Evolutionary conservation across 2,888 invertebrate genomes (phyloP).

Genomic region (Netelia melanura): DNA sequence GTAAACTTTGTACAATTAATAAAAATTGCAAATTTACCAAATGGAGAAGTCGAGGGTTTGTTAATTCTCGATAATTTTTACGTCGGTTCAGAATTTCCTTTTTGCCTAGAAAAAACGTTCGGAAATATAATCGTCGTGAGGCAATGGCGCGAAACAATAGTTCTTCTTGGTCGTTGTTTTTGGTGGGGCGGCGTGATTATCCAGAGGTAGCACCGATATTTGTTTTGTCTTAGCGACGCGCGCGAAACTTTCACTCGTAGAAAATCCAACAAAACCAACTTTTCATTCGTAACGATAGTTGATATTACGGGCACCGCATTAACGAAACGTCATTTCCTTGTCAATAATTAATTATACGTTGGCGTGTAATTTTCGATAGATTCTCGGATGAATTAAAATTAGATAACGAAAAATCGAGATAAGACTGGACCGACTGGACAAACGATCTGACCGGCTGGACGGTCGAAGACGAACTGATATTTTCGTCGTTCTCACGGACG

Average conservation of each 20-base stretch:
- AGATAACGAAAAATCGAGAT: neutral
- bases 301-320: neutral
- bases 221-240: constrained; percentile 3
- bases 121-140: neutral
- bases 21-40: too few species aligned
- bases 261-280: constrained; percentile 6
- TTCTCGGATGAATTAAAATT: neutral
- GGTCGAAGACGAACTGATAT: constrained; percentile 68
- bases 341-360: neutral
- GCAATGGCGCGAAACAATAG: constrained; percentile 55
- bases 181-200: constrained; percentile 12
- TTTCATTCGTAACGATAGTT: constrained; percentile 6
- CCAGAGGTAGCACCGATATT: constrained; percentile 15
- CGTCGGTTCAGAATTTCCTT: neutral
- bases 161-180: constrained; percentile 23
- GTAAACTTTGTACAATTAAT: too few species aligned
- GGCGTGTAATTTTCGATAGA: neutral
- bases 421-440: constrained; percentile 7
- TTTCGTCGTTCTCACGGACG: constrained; percentile 58
- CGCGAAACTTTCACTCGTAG: constrained; percentile 57
- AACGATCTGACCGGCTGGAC: constrained; percentile 63
- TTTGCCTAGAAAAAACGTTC: neutral
- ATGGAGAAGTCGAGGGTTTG: neutral
- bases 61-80: neutral
- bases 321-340: neutral